These are phyloP conservation scores for Parasteatoda tepidariorum DNA, from an alignment of 1,140 invertebrate species.

Conservation along the genomic window DNA sequence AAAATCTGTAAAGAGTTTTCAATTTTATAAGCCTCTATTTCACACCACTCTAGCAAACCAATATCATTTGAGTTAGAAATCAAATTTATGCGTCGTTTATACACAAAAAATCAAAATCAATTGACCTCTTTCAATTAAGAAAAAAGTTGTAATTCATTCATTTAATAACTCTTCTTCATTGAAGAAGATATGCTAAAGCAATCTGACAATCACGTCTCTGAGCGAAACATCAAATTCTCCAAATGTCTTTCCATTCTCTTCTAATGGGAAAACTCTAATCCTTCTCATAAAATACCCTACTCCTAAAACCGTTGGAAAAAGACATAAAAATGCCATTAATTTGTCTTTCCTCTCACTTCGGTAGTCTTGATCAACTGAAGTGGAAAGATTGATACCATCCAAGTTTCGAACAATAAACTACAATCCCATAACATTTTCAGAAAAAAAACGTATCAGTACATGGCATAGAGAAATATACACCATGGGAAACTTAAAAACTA, in stretches of 20 bases:
- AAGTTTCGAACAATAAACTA: not conserved
- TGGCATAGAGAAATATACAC: no score
- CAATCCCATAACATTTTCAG: no score
- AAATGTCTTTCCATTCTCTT: not conserved
- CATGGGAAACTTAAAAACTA: no score
- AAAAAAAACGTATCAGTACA: no score
- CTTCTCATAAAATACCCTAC: slow-evolving; percentile 20
- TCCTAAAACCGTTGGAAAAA: slow-evolving; percentile 2
- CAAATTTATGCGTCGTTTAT: no score
- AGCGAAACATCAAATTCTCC: not conserved
- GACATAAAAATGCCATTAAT: slow-evolving; percentile 57
- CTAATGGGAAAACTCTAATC: slow-evolving; percentile 51
- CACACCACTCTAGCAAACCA: not conserved
- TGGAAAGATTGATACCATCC: slow-evolving; percentile 52
- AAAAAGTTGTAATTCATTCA: not conserved
- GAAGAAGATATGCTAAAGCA: not conserved
- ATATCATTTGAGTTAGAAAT: no score
- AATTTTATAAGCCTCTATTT: not conserved
- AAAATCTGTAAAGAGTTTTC: not conserved
- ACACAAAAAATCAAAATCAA: no score
- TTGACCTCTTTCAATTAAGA: no score
- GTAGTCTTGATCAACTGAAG: slow-evolving; percentile 31
- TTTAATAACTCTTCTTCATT: not conserved
- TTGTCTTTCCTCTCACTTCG: not conserved
- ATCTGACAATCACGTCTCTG: not conserved